phyloP scores from a whole-genome alignment of 2,888 invertebrate species.

The Acheta domesticus region DNA sequence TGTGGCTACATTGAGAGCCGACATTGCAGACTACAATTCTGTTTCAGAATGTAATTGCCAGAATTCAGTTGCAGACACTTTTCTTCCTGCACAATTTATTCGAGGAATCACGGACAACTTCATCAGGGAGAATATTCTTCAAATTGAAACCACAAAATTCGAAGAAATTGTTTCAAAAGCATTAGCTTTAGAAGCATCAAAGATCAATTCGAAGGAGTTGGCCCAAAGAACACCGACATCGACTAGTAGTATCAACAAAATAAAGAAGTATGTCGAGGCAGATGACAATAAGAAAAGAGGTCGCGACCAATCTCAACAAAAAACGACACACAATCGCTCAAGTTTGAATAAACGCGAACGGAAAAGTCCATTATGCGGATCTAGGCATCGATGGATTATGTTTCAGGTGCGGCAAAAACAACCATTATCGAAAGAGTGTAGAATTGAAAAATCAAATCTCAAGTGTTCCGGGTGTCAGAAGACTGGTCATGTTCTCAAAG shows the following conservation, averaged over 20 bases:
- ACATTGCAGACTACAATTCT: not conserved
- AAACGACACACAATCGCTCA: not conserved
- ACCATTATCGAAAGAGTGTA: not conserved
- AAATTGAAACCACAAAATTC: not conserved
- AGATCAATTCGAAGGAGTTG: not conserved
- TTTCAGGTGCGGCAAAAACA: not conserved
- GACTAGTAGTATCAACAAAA: not conserved
- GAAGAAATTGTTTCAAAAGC: slow-evolving; percentile 21
- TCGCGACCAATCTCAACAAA: no score
- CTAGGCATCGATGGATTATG: not conserved
- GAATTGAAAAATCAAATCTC: not conserved
- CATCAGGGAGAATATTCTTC: slow-evolving; percentile 1
- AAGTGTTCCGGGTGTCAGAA: not conserved
- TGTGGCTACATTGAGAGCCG: slow-evolving; percentile 18
- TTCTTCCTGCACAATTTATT: slow-evolving; percentile 19
- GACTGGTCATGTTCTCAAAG: not conserved
- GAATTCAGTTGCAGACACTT: not conserved
- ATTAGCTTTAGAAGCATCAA: not conserved
- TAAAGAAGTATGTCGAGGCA: not conserved
- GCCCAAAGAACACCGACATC: not conserved
- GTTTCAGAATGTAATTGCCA: not conserved
- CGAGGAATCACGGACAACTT: not conserved
- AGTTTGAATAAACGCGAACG: no score
- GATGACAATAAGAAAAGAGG: no score
- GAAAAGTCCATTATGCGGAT: not conserved